phyloP scores from a whole-genome alignment of 2,888 invertebrate species.

The Taphrorychus bicolor region DNA sequence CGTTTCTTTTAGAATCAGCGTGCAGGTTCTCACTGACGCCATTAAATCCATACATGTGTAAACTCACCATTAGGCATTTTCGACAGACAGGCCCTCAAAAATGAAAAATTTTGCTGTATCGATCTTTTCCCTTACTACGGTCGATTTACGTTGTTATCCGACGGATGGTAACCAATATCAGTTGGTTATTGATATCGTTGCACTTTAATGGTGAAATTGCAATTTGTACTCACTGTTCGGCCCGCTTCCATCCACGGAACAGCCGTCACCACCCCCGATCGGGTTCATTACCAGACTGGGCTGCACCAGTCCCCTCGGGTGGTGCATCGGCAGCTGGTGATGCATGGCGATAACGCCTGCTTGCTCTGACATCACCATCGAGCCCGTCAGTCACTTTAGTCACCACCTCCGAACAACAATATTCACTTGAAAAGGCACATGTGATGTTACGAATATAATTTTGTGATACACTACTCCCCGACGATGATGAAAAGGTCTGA shows the following conservation, averaged over 20 bases:
- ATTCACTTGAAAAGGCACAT: constrained; percentile 13
- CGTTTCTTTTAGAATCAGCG: no score
- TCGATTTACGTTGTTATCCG: neutral
- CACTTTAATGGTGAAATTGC: no score
- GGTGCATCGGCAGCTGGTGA: constrained; percentile 66
- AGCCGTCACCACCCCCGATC: constrained; percentile 50
- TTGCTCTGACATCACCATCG: constrained; percentile 72
- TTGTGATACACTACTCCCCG: neutral
- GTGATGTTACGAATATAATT: no score
- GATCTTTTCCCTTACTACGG: no score
- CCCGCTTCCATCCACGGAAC: constrained; percentile 53
- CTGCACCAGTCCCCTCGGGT: constrained; percentile 63
- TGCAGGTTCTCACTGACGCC: no score
- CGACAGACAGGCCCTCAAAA: no score
- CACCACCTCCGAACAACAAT: constrained; percentile 38
- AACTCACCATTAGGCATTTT: no score
- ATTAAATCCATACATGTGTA: no score
- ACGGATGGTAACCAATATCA: neutral
- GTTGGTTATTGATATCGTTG: no score
- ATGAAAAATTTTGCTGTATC: no score
- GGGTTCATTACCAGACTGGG: constrained; percentile 69
- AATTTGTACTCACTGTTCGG: constrained; percentile 39
- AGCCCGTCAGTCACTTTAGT: constrained; percentile 51
- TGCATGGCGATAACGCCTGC: constrained; percentile 69
- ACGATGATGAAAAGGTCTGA: no score